Evolutionary conservation across 2,113 vertebrate species (phyloP).

Genomic region (Eclectus roratus): DNA sequence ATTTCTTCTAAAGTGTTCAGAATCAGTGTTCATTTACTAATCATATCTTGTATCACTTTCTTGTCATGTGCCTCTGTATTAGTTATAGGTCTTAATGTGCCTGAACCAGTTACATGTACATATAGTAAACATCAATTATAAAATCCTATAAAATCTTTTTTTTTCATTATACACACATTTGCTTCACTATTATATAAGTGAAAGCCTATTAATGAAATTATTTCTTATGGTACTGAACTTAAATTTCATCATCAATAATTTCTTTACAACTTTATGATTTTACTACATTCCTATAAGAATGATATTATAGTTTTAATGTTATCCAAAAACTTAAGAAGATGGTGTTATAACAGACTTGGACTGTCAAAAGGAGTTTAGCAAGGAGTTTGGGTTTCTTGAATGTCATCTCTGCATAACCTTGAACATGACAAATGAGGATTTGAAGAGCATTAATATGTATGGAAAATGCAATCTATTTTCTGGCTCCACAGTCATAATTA

Average conservation of each 20-base stretch:
- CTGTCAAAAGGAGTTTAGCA: constrained; percentile 32
- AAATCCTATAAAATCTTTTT: not conserved
- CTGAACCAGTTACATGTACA: not conserved
- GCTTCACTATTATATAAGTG: not conserved
- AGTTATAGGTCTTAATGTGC: not conserved
- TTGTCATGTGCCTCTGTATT: not conserved
- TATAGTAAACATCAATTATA: not conserved
- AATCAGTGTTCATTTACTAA: not conserved
- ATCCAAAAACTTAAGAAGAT: not conserved
- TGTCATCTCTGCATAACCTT: constrained; percentile 65
- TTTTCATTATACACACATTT: not conserved
- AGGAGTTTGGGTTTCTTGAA: constrained; percentile 43
- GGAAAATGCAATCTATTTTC: constrained; percentile 71
- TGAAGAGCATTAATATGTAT: constrained; percentile 70
- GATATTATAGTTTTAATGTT: not conserved
- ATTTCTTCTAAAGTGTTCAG: not conserved
- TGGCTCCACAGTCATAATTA: constrained; percentile 61
- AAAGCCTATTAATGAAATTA: constrained; percentile 2
- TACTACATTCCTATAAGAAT: not conserved
- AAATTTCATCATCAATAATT: constrained; percentile 3
- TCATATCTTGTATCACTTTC: not conserved
- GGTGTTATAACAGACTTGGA: not conserved
- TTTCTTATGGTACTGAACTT: not conserved
- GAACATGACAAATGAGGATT: constrained; percentile 68
- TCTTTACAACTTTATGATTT: not conserved